Conservation (phyloP, 2,888 invertebrate genomes). For the Lymantria dispar region DNA sequence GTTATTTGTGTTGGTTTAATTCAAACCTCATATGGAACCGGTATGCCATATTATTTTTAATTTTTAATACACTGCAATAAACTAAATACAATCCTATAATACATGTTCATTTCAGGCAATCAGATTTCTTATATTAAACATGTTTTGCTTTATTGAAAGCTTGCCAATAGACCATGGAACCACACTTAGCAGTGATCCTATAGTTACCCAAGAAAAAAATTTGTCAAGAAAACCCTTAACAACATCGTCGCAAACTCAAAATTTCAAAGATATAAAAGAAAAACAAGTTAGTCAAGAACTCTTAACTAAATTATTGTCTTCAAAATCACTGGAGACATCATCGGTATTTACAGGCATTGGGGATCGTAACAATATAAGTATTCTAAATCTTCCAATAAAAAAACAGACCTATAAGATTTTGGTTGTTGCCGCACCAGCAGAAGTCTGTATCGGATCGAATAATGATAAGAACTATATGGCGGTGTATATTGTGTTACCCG, state of each 20-base stretch:
- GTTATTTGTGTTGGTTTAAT: slow-evolving; percentile 19
- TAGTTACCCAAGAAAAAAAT: not conserved
- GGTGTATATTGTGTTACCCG: slow-evolving; percentile 60
- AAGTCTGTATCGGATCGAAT: slow-evolving; percentile 39
- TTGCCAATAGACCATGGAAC: slow-evolving; percentile 57
- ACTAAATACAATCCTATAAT: too few species aligned
- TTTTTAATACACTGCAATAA: not conserved
- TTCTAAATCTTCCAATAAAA: slow-evolving; percentile 55
- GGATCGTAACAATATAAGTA: slow-evolving; percentile 16
- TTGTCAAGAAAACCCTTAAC: not conserved
- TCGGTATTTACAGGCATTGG: not conserved
- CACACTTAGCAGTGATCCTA: slow-evolving; percentile 13
- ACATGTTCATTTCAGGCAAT: slow-evolving; percentile 34
- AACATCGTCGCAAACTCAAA: too few species aligned
- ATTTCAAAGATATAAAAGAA: too few species aligned
- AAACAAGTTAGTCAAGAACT: slow-evolving; percentile 21
- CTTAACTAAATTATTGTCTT: slow-evolving; percentile 34
- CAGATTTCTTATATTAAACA: slow-evolving; percentile 27
- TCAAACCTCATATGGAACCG: slow-evolving; percentile 29
- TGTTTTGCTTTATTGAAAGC: slow-evolving; percentile 30
- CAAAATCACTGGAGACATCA: not conserved
- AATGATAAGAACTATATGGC: slow-evolving; percentile 42
- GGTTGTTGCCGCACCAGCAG: slow-evolving; percentile 61
- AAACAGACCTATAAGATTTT: slow-evolving; percentile 57
- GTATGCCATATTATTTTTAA: slow-evolving; percentile 26